These are phyloP conservation scores for Pheosia gnoma DNA, from an alignment of 2,888 invertebrate genomes.

Conservation along the genomic window DNA sequence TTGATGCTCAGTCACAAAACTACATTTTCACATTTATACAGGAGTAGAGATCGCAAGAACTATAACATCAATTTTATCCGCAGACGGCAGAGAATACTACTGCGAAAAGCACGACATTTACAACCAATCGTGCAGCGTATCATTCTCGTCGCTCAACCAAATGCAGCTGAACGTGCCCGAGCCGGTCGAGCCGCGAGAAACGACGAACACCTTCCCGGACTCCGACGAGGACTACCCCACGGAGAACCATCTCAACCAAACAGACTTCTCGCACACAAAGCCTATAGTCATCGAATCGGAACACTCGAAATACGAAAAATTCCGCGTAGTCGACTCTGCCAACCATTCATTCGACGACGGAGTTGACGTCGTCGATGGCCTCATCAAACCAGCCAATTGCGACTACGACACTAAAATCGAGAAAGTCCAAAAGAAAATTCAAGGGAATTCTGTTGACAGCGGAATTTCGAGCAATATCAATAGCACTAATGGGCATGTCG, in stretches of 20 bases:
- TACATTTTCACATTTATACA: too few species aligned
- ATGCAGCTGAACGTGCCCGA: constrained; percentile 74
- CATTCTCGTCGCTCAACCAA: constrained; percentile 73
- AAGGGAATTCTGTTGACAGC: constrained; percentile 75
- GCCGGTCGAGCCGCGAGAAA: constrained; percentile 69
- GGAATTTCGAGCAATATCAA: constrained; percentile 70
- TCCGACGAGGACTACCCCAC: constrained; percentile 77
- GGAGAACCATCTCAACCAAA: constrained; percentile 76
- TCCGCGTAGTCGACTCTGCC: constrained; percentile 66
- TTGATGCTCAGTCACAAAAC: too few species aligned
- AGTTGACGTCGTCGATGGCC: constrained; percentile 70
- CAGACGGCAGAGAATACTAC: constrained; percentile 79
- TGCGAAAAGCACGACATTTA: constrained; percentile 80
- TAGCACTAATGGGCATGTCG: constrained; percentile 37
- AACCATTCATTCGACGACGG: constrained; percentile 78
- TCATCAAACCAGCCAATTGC: constrained; percentile 54
- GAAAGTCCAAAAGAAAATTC: constrained; percentile 59
- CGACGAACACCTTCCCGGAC: constrained; percentile 64
- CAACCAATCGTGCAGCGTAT: constrained; percentile 73
- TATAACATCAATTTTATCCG: constrained; percentile 12
- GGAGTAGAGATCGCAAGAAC: too few species aligned
- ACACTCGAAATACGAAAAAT: constrained; percentile 63
- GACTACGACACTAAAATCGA: constrained; percentile 45
- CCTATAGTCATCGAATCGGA: constrained; percentile 78
- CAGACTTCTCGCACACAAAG: constrained; percentile 76